A percentile compares a stretch with the other conserved stretches of the same genome.
Evolutionary conservation across 2,888 invertebrate genomes (phyloP).

Genomic region (Autographa gamma): DNA sequence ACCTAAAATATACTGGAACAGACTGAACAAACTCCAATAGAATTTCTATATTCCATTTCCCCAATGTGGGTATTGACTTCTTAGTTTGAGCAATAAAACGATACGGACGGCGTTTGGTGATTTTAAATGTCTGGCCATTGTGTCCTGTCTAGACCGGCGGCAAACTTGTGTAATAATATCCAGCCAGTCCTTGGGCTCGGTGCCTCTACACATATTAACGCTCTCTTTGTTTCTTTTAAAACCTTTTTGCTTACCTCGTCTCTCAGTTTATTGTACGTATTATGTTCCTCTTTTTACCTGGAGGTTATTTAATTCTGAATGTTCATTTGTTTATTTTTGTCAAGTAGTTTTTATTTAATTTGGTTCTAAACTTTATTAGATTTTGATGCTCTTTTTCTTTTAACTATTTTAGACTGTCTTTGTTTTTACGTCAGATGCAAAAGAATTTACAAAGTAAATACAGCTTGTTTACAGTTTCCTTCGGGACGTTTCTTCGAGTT

Average conservation of each 20-base stretch:
- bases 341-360: constrained; percentile 13
- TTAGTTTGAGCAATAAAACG: constrained; percentile 57
- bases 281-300: constrained; percentile 27
- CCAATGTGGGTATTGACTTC: constrained; percentile 41
- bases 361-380: not conserved
- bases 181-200: constrained; percentile 48
- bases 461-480: constrained; percentile 6
- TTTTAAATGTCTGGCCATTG: constrained; percentile 59
- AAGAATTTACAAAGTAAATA: constrained; percentile 6
- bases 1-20: constrained; percentile 42
- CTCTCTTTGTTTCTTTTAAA: constrained; percentile 53
- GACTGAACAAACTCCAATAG: constrained; percentile 64
- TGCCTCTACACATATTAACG: constrained; percentile 42
- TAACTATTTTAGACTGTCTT: not conserved
- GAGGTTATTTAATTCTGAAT: constrained; percentile 21
- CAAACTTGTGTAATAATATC: constrained; percentile 58
- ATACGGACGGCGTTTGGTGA: constrained; percentile 40
- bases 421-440: not conserved
- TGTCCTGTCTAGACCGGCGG: constrained; percentile 59
- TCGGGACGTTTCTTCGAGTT: not conserved
- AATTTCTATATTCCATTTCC: constrained; percentile 52
- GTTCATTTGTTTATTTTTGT: constrained; percentile 20
- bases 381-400: not conserved
- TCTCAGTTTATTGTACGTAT: constrained; percentile 22
- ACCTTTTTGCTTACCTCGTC: constrained; percentile 43